A percentile compares a stretch with the other conserved stretches of the same genome.
These are phyloP conservation scores for Notolabrus celidotus DNA, from an alignment of 2,797 vertebrate genomes.

Conservation along the genomic window DNA sequence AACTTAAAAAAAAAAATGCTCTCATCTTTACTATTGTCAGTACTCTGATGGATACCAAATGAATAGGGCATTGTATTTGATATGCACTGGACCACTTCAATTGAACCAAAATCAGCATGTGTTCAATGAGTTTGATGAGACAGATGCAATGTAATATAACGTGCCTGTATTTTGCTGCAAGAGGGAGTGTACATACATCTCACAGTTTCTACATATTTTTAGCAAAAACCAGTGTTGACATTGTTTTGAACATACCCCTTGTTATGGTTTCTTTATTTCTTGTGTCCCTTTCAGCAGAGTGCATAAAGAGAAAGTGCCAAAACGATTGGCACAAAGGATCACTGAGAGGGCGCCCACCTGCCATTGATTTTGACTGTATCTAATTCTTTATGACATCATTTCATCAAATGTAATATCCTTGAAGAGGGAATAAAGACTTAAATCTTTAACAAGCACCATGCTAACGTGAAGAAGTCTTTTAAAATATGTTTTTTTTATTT, in stretches of 20 bases:
- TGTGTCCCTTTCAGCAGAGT: conserved; percentile 26
- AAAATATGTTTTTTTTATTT: conserved; percentile 38
- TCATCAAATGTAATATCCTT: conserved; percentile 52
- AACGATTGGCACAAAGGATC: conserved; percentile 38
- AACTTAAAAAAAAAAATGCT: conserved; percentile 57
- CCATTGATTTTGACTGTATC: conserved; percentile 28
- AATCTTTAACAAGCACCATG: conserved; percentile 4
- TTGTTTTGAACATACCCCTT: not conserved
- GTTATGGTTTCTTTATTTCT: conserved; percentile 37
- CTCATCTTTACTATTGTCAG: conserved; percentile 60
- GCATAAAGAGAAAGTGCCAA: not conserved
- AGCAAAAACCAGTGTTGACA: conserved; percentile 40
- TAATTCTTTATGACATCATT: conserved; percentile 44
- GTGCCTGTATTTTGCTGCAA: conserved; percentile 86
- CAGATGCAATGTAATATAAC: conserved; percentile 82
- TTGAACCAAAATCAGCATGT: conserved; percentile 79
- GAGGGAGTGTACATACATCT: conserved; percentile 72
- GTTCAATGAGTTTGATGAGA: conserved; percentile 78
- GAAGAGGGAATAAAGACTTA: conserved; percentile 36
- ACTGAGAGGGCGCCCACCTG: not conserved
- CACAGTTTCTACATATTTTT: conserved; percentile 49
- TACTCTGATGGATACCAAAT: conserved; percentile 75
- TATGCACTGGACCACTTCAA: conserved; percentile 74
- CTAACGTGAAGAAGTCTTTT: conserved; percentile 21
- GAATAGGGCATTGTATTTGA: conserved; percentile 74